Conservation (phyloP, 2,113 vertebrate genomes). For the Ptychochromis oligacanthus region DNA sequence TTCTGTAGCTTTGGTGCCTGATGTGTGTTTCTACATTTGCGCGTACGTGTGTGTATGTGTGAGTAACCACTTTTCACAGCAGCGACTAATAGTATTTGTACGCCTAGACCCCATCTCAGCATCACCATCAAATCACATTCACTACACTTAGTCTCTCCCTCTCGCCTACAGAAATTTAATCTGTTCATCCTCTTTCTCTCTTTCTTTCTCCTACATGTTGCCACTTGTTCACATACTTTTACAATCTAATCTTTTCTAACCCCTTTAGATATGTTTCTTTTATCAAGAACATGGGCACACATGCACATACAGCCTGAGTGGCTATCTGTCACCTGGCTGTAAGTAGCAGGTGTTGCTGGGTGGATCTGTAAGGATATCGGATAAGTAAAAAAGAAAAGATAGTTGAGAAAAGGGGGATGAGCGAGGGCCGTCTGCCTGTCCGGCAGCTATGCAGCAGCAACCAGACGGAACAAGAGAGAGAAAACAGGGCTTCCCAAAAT, state of each 20-base stretch:
- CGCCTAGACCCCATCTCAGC: constrained; percentile 67
- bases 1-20: not conserved
- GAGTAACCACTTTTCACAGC: constrained; percentile 68
- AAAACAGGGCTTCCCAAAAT: constrained; percentile 71
- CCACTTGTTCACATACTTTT: constrained; percentile 67
- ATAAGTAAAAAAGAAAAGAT: constrained; percentile 63
- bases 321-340: constrained; percentile 60
- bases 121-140: constrained; percentile 75
- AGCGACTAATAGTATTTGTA: constrained; percentile 79
- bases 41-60: not conserved
- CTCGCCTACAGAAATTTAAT: constrained; percentile 60
- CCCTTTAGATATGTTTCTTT: constrained; percentile 17
- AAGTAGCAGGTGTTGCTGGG: constrained; percentile 45
- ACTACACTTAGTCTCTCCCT: constrained; percentile 65
- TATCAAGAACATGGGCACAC: constrained; percentile 41
- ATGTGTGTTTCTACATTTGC: not conserved
- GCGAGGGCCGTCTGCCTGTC: constrained; percentile 51
- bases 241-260: constrained; percentile 61
- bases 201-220: constrained; percentile 22
- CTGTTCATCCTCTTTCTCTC: constrained; percentile 47
- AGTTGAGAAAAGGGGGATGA: constrained; percentile 61
- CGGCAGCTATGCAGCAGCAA: constrained; percentile 65
- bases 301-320: constrained; percentile 3
- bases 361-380: constrained; percentile 48
- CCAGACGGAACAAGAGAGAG: constrained; percentile 73